Conservation (phyloP, 2,797 vertebrate species). For the Alca torda region DNA sequence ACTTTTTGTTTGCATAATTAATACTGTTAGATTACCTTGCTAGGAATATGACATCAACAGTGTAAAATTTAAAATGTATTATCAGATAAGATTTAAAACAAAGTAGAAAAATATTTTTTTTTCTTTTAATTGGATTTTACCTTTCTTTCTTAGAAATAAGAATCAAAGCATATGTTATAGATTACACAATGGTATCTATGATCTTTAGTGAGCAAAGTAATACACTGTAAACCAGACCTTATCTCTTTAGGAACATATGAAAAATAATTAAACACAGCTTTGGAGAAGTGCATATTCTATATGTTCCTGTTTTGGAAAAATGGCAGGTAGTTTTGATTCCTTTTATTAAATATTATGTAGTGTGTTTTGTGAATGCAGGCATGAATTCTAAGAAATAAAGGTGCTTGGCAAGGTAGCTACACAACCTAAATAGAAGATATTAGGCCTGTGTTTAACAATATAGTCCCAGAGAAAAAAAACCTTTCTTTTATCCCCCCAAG, state of each 20-base stretch:
- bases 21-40: neutral
- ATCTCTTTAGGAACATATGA: neutral
- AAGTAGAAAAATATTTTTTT: neutral
- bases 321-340: neutral
- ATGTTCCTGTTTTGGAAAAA: neutral
- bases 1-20: neutral
- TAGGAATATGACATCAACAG: neutral
- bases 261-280: neutral
- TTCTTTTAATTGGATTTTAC: neutral
- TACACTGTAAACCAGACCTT: neutral
- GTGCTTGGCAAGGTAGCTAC: neutral
- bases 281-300: neutral
- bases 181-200: neutral
- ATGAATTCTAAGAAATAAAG: neutral
- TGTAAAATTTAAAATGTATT: neutral
- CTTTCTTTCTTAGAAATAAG: neutral
- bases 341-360: neutral
- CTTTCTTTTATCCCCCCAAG: neutral
- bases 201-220: neutral
- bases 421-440: neutral
- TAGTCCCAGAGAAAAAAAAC: neutral
- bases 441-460: neutral
- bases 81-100: neutral
- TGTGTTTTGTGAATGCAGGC: neutral
- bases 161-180: neutral